Base-by-base conservation (phyloP, 2,888 invertebrate species). In the Aproaerema taeniolella region DNA sequence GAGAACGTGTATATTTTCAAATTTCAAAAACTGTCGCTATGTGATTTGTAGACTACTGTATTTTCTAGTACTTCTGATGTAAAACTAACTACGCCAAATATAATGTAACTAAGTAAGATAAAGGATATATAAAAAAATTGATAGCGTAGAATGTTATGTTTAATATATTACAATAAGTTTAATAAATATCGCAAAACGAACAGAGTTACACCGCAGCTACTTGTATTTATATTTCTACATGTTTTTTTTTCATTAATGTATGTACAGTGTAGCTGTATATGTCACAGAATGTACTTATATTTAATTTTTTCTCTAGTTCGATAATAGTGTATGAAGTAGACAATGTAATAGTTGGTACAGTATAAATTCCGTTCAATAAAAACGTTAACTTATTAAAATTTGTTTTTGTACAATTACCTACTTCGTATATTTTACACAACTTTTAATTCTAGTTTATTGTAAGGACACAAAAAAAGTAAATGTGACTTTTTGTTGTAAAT, bases 311-410 rank as follows among this genome's bases (percentile, higher is more conserved):
- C 70, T 71, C 69, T 71, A 55, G n/a, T n/a, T n/a, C n/a, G n/a
- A n/a, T n/a, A n/a, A 53, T 73, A 77, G 70, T 59, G 55, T 68
- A 53, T 61, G 64, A 52, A 46, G 75, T 81, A 80, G 74, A 57
- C 61, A 67, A 67, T 80, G 76, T 82, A 79, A 73, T 77, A 73
- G 74, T 68, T 53, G 52, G 56, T 60, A 58, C 47, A 61, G 45
- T 71, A 78, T 75, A 67, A 76, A 81, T 81, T 80, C 69, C 77
- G 81, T 81, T 82, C 75, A 85, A 79, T 85, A 82, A 85, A 80
- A 85, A 75, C 67, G 80, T 80, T 85, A 81, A 63, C 61, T 71
- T 71, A 74, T 70, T 64, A 44, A 45, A 44, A 50, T 45, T 38
- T 43, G 28, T 28, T 36, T 35, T 17, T n/a, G 5, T 14, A 14